Conservation (phyloP, 2,113 vertebrate genomes). For the Formicarius rufipectus region DNA sequence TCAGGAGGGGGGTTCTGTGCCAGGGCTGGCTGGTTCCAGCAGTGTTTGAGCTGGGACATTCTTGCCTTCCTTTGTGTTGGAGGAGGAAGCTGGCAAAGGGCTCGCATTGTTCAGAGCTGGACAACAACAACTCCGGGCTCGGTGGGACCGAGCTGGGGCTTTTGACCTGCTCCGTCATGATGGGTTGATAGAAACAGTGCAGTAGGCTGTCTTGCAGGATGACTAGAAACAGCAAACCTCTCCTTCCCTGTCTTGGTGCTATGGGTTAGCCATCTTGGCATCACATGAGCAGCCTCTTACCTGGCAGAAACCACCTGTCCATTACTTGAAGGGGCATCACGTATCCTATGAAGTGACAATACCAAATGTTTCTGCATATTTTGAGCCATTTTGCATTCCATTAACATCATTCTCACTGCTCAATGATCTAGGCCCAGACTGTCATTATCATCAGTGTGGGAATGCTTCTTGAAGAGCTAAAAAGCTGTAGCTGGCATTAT, state of each 20-base stretch:
- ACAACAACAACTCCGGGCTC: neutral
- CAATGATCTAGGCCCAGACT: neutral
- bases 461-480: neutral
- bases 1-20: neutral
- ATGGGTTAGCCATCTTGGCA: neutral
- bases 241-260: neutral
- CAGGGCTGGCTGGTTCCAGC: neutral
- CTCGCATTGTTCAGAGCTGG: neutral
- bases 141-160: neutral
- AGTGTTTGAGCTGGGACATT: neutral
- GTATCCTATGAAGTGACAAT: neutral
- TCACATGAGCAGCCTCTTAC: neutral
- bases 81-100: constrained; percentile 25
- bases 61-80: neutral
- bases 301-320: neutral
- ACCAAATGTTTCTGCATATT: neutral
- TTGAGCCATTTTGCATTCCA: neutral
- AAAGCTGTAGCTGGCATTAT: neutral
- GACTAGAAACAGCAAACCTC: neutral
- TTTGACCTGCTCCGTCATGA: neutral
- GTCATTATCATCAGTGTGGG: neutral
- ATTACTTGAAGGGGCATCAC: neutral
- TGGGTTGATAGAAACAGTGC: neutral
- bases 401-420: neutral
- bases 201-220: neutral